phyloP scores from a whole-genome alignment of 2,797 vertebrate species.

The Picus viridis region DNA sequence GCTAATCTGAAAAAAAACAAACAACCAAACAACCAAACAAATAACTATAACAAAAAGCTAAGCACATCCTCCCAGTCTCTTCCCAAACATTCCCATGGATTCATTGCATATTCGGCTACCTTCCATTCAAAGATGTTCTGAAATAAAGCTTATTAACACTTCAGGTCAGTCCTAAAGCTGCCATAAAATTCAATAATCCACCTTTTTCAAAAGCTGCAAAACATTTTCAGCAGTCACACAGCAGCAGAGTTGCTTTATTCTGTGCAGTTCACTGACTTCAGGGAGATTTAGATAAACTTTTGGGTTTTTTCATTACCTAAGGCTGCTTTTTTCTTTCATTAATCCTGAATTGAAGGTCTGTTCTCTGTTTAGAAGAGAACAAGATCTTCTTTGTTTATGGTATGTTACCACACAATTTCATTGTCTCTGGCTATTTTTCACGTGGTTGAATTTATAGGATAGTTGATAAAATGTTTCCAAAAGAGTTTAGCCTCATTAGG shows the following conservation, averaged over 20 bases:
- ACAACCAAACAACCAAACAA: neutral
- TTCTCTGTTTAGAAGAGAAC: neutral
- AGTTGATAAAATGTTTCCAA: neutral
- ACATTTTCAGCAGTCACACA: neutral
- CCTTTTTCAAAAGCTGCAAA: neutral
- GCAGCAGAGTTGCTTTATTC: neutral
- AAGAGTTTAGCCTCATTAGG: neutral
- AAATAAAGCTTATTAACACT: conserved; percentile 20
- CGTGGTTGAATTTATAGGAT: neutral
- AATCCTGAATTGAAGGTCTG: neutral
- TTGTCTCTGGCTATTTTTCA: neutral
- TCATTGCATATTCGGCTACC: neutral
- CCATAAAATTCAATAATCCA: neutral
- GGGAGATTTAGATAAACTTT: neutral
- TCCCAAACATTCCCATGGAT: neutral
- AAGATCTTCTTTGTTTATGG: neutral
- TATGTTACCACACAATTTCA: neutral
- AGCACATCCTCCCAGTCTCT: neutral
- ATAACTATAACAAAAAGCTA: neutral
- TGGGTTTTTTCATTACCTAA: neutral
- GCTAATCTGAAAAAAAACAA: neutral
- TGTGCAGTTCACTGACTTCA: neutral
- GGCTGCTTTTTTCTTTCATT: neutral
- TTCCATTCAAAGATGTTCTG: neutral
- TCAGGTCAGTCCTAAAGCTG: neutral